phyloP scores from a whole-genome alignment of 2,888 invertebrate genomes.

The Apocheima hispidaria region DNA sequence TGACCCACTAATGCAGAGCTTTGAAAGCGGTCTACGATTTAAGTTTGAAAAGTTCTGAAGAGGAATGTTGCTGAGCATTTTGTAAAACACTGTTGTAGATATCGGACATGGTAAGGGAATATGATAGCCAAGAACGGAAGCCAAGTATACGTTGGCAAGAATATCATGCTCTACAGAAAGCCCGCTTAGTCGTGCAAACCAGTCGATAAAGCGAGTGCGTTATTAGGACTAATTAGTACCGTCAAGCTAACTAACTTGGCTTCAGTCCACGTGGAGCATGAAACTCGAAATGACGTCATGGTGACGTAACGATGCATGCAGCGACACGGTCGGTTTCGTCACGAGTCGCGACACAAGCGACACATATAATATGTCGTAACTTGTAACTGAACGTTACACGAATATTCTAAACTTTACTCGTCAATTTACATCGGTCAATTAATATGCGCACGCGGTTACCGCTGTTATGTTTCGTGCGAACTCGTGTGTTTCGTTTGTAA shows the following conservation, averaged over 20 bases:
- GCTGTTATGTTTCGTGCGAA: slow-evolving; percentile 8
- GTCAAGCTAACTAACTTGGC: slow-evolving; percentile 9
- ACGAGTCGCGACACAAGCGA: slow-evolving; percentile 1
- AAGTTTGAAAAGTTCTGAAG: not conserved
- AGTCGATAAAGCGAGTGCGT: slow-evolving; percentile 13
- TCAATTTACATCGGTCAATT: slow-evolving; percentile 6
- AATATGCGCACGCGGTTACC: slow-evolving; percentile 15
- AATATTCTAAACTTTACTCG: not conserved
- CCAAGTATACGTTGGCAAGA: slow-evolving; percentile 20
- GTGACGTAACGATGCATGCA: slow-evolving; percentile 16
- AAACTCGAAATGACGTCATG: slow-evolving; percentile 15
- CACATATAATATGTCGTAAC: slow-evolving; percentile 1
- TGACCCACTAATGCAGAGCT: slow-evolving; percentile 16
- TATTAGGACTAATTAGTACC: slow-evolving; percentile 20
- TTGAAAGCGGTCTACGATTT: slow-evolving; percentile 1
- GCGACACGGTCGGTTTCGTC: slow-evolving; percentile 23
- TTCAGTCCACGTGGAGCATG: slow-evolving; percentile 19
- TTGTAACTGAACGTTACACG: slow-evolving; percentile 2
- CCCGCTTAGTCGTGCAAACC: slow-evolving; percentile 16
- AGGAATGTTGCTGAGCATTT: not conserved
- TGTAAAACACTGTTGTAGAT: not conserved
- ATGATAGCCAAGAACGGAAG: slow-evolving; percentile 13
- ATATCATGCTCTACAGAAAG: slow-evolving; percentile 16
- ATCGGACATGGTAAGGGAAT: not conserved
- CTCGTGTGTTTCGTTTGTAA: slow-evolving; percentile 14